Evolutionary conservation across 2,797 vertebrate species (phyloP), one percentile per base, ranked within the genome.

Genomic region (Peromyscus melanophrys): DNA sequence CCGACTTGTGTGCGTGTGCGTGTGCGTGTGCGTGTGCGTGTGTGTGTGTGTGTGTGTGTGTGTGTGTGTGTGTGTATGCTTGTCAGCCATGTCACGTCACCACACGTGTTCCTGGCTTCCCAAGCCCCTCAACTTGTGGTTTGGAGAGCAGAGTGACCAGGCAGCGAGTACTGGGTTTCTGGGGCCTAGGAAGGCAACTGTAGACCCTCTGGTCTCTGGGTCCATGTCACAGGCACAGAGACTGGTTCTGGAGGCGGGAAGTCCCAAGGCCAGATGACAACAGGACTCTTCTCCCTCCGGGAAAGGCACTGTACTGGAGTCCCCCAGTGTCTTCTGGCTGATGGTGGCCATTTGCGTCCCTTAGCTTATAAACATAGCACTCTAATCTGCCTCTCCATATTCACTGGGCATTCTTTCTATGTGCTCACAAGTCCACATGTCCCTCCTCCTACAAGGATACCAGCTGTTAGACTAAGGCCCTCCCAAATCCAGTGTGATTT

Each of bases 351-450:
- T 61, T 59, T 9, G 0, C 29, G 6, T 59, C 0, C 2, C 67
- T 34, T 57, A n/a, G 77, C 10, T 57, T 81, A 81, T 57, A 81
- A 81, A 25, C 31, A n/a, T n/a, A 12, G 34, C 78, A 57, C 78
- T 25, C 21, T 55, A 16, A 0, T 14, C 29, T 34, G 55, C n/a
- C 55, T 4, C 25, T 40, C 73, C 3, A 0, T 69, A 46, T 78
- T 49, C 11, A 8, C 12, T 0, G 4, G n/a, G 5, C 10, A 2
- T 78, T 61, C 49, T 61, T 27, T n/a, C 31, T 46, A 11, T 59
- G 76, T 57, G 31, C 40, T 3, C 25, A 27, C 17, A 76, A 21
- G n/a, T 86, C 16, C 65, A 43, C 17, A 84, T 34, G 43, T 49
- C 88, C 46, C 78, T 90, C 69, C 31, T n/a, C 13, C n/a, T 27